Percentiles rank a stretch among this genome's conserved stretches.
These are phyloP conservation scores for Prosopocoilus inquinatus DNA, from an alignment of 2,888 invertebrate species.

Conservation along the genomic window DNA sequence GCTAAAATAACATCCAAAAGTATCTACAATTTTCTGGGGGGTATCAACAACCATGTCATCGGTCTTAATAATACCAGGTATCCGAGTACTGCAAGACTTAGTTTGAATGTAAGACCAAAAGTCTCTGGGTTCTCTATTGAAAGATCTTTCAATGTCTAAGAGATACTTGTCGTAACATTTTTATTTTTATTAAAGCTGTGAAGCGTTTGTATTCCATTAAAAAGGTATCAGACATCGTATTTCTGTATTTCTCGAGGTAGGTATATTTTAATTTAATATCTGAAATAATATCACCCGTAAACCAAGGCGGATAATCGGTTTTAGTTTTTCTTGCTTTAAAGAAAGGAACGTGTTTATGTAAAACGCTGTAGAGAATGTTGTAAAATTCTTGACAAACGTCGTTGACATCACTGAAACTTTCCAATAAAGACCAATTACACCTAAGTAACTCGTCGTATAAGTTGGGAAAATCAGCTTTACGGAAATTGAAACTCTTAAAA, in stretches of 20 bases:
- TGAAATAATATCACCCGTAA: not conserved
- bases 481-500: not conserved
- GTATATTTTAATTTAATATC: slow-evolving; percentile 1
- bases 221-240: not conserved
- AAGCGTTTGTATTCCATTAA: not conserved
- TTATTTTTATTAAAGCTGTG: not conserved
- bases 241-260: not conserved
- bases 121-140: no score
- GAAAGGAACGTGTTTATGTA: not conserved
- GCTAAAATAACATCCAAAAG: not conserved
- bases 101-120: not conserved
- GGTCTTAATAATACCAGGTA: not conserved
- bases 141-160: no score
- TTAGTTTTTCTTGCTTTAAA: not conserved
- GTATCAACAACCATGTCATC: not conserved
- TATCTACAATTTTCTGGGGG: not conserved
- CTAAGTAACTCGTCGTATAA: not conserved
- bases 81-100: not conserved
- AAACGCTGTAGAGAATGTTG: not conserved
- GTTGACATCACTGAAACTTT: not conserved
- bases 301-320: slow-evolving; percentile 1
- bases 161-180: not conserved
- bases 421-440: not conserved
- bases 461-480: not conserved
- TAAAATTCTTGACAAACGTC: not conserved